Evolutionary conservation across 2,797 vertebrate species (phyloP).

Genomic region (Tapera naevia): DNA sequence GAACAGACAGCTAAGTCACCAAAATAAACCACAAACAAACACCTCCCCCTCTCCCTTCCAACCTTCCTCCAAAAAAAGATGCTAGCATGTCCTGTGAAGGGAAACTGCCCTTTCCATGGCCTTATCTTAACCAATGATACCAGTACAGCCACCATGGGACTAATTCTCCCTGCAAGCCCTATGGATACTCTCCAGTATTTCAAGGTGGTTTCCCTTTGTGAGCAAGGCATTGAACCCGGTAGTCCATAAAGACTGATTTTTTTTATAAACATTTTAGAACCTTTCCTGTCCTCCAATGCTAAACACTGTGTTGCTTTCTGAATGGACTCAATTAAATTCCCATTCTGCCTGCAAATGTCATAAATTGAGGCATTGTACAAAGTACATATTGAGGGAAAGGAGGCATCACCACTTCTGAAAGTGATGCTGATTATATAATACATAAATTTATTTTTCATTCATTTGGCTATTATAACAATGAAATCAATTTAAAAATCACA

Average conservation of each 20-base stretch:
- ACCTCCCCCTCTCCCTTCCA: too few relatives aligned
- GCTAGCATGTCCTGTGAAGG: background rate
- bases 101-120: background rate
- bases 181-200: background rate
- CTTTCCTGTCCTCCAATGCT: background rate
- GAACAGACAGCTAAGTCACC: background rate
- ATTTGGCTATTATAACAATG: slow-evolving; percentile 31
- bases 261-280: background rate
- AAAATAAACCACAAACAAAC: background rate
- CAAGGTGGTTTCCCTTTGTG: background rate
- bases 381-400: background rate
- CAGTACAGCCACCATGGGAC: rapidly evolving
- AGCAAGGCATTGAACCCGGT: background rate
- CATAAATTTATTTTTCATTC: slow-evolving; percentile 32
- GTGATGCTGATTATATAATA: background rate
- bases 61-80: too few relatives aligned
- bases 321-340: background rate
- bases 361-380: background rate
- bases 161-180: background rate
- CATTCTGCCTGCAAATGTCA: background rate
- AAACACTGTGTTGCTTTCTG: background rate
- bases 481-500: slow-evolving; percentile 51
- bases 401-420: background rate
- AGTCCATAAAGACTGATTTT: background rate
- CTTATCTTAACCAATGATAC: background rate